Base-by-base conservation (phyloP, 1,140 invertebrate species). In the Lepeophtheirus salmonis region DNA sequence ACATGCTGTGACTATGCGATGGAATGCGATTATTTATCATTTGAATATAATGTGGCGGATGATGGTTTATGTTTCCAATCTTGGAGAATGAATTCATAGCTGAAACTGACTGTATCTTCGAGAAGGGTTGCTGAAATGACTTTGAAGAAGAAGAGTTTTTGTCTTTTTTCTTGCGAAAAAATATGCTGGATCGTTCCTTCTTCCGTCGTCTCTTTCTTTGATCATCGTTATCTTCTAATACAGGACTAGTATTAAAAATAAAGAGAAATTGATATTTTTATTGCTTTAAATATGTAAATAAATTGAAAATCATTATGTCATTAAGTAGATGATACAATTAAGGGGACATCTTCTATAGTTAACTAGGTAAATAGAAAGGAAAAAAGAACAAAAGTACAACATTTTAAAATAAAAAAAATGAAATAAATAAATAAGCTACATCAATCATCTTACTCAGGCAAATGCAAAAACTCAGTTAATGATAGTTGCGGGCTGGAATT, bases 131-230 rank as follows among this genome's bases (percentile, higher is more conserved):
- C n/a, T 41, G 30, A n/a, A 10, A 41, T 6, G 30, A 41, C 6
- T 6, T 10, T 6, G 30, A 41, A n/a, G 30, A 41, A 6, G 6
- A 10, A n/a, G 30, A 41, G 30, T n/a, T 41, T 41, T 57, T 57
- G 55, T 57, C 55, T 48, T 57, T 57, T 23, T 57, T 57, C 26
- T 57, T 57, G 14, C 55, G 55, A 18, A 57, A 57, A 30, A 57
- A 57, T 17, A 57, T 25, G 22, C 55, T 57, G 13, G 55, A 57
- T 16, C 55, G 3, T 16, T 57, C 55, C 16, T 57, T 57, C 55
- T 57, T 57, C 20, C 55, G 55, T 3, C 55, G 55, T 1, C 55
- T 17, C 26, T 57, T 57, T 12, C 55, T 1, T 17, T 25, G 26
- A 23, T 57, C 55, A 25, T 57, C 55, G 30, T 41, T 41, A 25